Conservation (phyloP, 2,113 vertebrate species). For the Papio anubis region DNA sequence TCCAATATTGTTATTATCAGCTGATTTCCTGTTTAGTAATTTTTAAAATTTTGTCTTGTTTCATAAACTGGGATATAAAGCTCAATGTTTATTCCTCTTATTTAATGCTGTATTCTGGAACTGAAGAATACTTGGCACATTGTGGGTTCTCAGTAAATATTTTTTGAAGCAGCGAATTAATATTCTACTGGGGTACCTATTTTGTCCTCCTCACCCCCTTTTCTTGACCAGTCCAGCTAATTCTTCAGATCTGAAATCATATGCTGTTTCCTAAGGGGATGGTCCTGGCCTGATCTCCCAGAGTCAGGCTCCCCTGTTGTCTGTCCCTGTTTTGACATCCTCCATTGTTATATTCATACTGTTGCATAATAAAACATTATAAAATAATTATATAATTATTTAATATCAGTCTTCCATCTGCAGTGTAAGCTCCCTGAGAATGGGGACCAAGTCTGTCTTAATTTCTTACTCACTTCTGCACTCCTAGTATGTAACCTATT, state of each 20-base stretch:
- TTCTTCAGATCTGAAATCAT: constrained; percentile 7
- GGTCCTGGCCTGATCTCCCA: not conserved
- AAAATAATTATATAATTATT: not conserved
- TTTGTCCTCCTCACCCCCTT: not conserved
- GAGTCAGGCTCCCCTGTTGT: not conserved
- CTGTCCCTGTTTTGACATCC: not conserved
- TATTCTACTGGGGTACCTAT: not conserved
- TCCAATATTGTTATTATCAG: not conserved
- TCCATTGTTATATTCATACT: not conserved
- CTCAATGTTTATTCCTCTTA: not conserved
- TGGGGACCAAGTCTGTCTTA: not conserved
- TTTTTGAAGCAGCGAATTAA: not conserved
- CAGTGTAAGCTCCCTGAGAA: not conserved
- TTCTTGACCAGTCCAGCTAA: not conserved
- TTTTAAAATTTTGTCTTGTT: not conserved
- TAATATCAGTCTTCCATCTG: not conserved
- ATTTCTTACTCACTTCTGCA: not conserved
- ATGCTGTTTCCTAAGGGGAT: not conserved
- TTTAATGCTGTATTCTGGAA: not conserved
- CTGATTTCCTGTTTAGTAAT: not conserved
- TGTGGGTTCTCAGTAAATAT: not conserved
- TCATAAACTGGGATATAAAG: not conserved
- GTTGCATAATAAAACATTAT: not conserved
- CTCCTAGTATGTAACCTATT: not conserved
- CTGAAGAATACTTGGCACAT: not conserved